These are phyloP conservation scores for Melopsittacus undulatus DNA, from an alignment of 2,797 vertebrate species.

Conservation along the genomic window DNA sequence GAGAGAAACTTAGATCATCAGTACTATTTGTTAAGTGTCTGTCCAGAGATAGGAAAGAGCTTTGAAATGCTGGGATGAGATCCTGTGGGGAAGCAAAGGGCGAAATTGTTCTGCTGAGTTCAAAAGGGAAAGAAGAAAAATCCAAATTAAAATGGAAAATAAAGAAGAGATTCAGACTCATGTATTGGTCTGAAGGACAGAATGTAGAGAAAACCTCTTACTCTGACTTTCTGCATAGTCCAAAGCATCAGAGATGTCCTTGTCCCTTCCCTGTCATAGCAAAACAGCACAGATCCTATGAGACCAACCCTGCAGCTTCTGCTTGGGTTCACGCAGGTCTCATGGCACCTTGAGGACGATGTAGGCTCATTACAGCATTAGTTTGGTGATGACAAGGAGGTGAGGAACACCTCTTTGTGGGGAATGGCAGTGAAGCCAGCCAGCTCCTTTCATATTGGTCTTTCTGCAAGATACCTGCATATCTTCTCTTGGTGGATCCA, in stretches of 20 bases:
- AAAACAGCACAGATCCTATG: background rate
- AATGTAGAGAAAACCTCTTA: background rate
- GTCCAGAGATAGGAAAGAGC: background rate
- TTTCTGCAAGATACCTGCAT: accelerated
- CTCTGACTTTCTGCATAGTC: background rate
- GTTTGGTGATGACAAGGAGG: background rate
- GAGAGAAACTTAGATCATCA: background rate
- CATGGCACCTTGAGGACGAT: accelerated
- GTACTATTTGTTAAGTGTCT: background rate
- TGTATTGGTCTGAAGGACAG: background rate
- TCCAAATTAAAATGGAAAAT: background rate
- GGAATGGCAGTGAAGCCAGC: background rate
- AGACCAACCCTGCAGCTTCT: background rate
- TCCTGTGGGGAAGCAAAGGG: background rate
- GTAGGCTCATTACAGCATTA: too few relatives aligned
- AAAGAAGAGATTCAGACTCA: background rate
- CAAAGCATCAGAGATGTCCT: background rate
- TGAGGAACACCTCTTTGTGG: background rate
- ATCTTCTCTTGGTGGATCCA: background rate
- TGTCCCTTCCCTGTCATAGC: background rate
- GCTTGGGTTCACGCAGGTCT: background rate
- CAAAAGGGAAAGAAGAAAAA: background rate
- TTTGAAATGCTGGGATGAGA: background rate
- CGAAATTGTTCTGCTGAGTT: background rate
- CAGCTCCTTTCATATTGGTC: background rate